Conservation (phyloP, 1,140 invertebrate genomes). For the Hormaphis cornu region DNA sequence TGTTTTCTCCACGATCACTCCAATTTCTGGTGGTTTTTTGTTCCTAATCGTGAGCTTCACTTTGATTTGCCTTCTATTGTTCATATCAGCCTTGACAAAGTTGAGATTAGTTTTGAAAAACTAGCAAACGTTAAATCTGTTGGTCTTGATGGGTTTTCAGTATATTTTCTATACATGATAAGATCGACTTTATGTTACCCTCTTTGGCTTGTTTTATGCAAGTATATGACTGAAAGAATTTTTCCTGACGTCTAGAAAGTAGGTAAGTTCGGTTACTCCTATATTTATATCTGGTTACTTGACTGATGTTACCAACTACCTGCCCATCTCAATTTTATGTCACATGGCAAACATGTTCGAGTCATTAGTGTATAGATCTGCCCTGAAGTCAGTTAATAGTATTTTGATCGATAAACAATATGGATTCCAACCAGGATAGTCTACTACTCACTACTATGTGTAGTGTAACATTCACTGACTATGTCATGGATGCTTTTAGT, state of each 20-base stretch:
- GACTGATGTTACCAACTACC: slow-evolving; percentile 37
- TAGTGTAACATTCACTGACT: not conserved
- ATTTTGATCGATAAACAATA: not conserved
- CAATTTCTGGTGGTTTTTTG: not conserved
- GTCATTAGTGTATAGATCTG: slow-evolving; percentile 35
- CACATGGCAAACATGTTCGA: slow-evolving; percentile 40
- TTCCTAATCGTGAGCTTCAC: not conserved
- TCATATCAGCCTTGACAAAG: not conserved
- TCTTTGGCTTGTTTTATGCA: not conserved
- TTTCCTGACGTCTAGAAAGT: slow-evolving; percentile 37
- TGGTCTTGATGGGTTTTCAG: not conserved
- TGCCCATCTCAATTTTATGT: slow-evolving; percentile 38
- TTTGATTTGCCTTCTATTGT: not conserved
- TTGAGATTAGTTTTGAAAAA: not conserved
- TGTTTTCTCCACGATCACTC: not conserved
- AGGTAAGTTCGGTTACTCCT: slow-evolving; percentile 35
- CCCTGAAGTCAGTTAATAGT: not conserved
- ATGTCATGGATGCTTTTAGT: too few relatives aligned
- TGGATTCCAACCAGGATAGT: not conserved
- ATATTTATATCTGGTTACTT: slow-evolving; percentile 38
- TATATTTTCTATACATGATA: not conserved
- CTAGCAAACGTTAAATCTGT: not conserved
- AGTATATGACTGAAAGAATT: not conserved
- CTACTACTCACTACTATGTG: not conserved
- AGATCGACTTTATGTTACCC: not conserved